Evolutionary conservation across 2,888 invertebrate species (phyloP).

Genomic region (Xanthorhoe spadicearia): DNA sequence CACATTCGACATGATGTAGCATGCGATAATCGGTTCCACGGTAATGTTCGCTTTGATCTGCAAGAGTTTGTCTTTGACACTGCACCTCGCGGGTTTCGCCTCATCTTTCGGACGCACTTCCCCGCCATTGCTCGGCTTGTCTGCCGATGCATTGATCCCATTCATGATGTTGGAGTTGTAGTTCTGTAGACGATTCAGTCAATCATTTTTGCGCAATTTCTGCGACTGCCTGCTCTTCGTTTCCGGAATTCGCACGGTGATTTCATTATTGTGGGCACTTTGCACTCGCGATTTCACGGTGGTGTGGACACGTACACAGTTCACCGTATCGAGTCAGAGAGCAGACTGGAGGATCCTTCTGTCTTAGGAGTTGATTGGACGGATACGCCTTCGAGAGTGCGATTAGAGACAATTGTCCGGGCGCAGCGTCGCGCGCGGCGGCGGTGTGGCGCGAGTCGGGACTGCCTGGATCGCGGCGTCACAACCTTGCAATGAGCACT

Average conservation of each 20-base stretch:
- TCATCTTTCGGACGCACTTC: conserved; percentile 63
- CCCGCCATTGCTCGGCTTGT: conserved; percentile 64
- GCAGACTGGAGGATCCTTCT: conserved; percentile 73
- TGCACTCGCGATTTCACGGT: conserved; percentile 45
- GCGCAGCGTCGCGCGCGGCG: conserved; percentile 69
- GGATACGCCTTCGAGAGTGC: conserved; percentile 80
- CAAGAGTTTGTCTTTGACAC: conserved; percentile 74
- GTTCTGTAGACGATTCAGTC: conserved; percentile 48
- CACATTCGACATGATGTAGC: conserved; percentile 88
- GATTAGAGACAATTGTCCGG: conserved; percentile 79
- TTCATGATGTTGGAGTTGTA: conserved; percentile 62
- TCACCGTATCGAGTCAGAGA: conserved; percentile 59
- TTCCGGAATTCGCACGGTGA: conserved; percentile 38
- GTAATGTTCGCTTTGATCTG: conserved; percentile 86
- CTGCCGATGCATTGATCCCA: conserved; percentile 68
- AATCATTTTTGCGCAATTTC: conserved; percentile 55
- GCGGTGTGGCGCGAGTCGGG: conserved; percentile 63
- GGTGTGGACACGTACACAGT: conserved; percentile 45
- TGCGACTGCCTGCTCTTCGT: conserved; percentile 43
- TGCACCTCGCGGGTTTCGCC: conserved; percentile 59
- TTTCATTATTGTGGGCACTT: conserved; percentile 41
- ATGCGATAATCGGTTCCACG: conserved; percentile 88
- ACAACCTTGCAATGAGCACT: conserved; percentile 80
- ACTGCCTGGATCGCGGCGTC: conserved; percentile 68
- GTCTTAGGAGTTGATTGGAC: conserved; percentile 79